Conservation (phyloP, 2,113 vertebrate genomes). For the Probosciger aterrimus region DNA sequence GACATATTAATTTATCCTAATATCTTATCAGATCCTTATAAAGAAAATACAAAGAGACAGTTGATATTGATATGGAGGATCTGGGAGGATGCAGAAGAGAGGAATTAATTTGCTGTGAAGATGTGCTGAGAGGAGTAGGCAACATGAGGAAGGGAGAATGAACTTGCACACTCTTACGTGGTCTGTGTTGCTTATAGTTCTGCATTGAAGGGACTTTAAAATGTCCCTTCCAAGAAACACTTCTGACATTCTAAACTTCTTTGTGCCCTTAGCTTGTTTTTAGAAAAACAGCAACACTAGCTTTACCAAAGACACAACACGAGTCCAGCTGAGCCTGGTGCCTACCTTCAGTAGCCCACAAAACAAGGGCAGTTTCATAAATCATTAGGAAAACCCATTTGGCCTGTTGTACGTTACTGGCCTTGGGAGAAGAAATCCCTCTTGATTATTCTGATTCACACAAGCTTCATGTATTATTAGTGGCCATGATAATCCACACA, state of each 20-base stretch:
- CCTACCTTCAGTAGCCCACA: background rate
- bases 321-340: background rate
- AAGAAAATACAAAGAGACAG: background rate
- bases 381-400: background rate
- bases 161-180: background rate
- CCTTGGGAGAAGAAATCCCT: background rate
- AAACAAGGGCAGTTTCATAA: background rate
- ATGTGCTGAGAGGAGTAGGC: background rate
- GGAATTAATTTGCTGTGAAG: background rate
- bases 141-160: background rate
- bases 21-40: background rate
- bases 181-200: background rate
- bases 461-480: background rate
- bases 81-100: background rate
- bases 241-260: background rate
- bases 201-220: background rate
- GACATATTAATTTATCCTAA: background rate
- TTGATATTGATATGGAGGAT: background rate
- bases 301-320: background rate
- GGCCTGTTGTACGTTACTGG: background rate
- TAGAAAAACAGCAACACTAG: background rate
- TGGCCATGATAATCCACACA: background rate
- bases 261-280: background rate
- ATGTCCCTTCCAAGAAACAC: background rate
- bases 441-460: background rate